phyloP scores from a whole-genome alignment of 1,140 invertebrate genomes.

The Diprion similis region DNA sequence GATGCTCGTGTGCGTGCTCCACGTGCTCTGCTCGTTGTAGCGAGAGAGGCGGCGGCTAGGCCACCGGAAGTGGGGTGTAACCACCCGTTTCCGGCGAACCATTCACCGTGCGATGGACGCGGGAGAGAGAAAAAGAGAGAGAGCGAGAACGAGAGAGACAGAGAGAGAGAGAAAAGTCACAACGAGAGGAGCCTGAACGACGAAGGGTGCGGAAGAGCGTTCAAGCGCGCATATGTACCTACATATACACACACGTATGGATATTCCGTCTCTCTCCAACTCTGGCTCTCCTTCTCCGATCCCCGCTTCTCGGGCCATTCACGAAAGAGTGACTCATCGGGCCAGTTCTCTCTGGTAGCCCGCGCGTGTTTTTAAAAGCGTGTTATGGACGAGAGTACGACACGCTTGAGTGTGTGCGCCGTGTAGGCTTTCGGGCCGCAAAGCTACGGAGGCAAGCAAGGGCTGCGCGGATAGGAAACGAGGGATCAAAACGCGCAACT shows the following conservation, averaged over 20 bases:
- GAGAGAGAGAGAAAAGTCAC: not conserved
- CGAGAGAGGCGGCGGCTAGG: conserved; percentile 22
- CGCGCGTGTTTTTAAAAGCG: not conserved
- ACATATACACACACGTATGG: not conserved
- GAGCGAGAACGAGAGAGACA: conserved; percentile 45
- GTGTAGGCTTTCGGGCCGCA: not conserved
- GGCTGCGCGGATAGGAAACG: not conserved
- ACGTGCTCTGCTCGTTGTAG: conserved; percentile 35
- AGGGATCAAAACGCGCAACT: conserved; percentile 42
- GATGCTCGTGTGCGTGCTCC: conserved; percentile 19
- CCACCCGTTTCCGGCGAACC: conserved; percentile 54
- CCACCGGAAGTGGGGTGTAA: conserved; percentile 50
- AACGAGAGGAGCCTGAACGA: not conserved
- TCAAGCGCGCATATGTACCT: not conserved
- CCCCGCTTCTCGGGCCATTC: conserved; percentile 36
- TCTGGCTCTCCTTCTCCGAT: not conserved
- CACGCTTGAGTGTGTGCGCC: not conserved
- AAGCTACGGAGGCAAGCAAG: not conserved
- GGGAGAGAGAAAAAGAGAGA: conserved; percentile 6
- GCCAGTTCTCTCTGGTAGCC: conserved; percentile 22
- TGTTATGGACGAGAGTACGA: too few species aligned
- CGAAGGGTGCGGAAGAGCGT: not conserved
- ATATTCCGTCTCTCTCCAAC: not conserved
- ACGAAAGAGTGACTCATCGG: conserved; percentile 50
- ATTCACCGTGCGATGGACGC: conserved; percentile 39